Conservation (phyloP, 2,888 invertebrate species). For the Thelaira solivaga region DNA sequence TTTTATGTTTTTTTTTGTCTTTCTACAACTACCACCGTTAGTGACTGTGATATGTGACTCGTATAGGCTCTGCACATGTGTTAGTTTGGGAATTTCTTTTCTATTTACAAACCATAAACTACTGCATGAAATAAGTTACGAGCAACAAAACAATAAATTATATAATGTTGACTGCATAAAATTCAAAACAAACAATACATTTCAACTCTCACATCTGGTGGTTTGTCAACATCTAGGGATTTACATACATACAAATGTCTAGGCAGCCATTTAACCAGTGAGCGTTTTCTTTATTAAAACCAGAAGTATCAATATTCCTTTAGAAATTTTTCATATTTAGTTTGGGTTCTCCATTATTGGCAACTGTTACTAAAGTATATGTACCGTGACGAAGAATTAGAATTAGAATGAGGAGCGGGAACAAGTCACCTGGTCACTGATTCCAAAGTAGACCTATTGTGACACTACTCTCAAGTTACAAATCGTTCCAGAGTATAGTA, state of each 20-base stretch:
- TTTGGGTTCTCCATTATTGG: too few species aligned
- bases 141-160: slow-evolving; percentile 57
- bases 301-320: too few species aligned
- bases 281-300: neutral
- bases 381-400: too few species aligned
- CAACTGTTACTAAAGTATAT: too few species aligned
- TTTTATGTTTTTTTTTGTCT: too few species aligned
- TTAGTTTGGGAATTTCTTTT: neutral
- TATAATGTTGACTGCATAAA: slow-evolving; percentile 46
- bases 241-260: neutral
- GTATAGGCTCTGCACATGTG: neutral
- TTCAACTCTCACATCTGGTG: slow-evolving; percentile 9
- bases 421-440: too few species aligned
- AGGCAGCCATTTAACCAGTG: neutral
- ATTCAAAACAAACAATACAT: slow-evolving; percentile 8
- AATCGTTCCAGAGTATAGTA: too few species aligned
- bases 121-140: slow-evolving; percentile 35
- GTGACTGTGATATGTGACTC: neutral
- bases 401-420: too few species aligned
- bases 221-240: slow-evolving; percentile 11
- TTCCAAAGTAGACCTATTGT: too few species aligned
- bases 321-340: too few species aligned
- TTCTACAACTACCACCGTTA: neutral
- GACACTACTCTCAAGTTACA: too few species aligned
- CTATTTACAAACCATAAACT: slow-evolving; percentile 58